Conservation (phyloP, 2,113 vertebrate genomes). For the Cisticola juncidis region DNA sequence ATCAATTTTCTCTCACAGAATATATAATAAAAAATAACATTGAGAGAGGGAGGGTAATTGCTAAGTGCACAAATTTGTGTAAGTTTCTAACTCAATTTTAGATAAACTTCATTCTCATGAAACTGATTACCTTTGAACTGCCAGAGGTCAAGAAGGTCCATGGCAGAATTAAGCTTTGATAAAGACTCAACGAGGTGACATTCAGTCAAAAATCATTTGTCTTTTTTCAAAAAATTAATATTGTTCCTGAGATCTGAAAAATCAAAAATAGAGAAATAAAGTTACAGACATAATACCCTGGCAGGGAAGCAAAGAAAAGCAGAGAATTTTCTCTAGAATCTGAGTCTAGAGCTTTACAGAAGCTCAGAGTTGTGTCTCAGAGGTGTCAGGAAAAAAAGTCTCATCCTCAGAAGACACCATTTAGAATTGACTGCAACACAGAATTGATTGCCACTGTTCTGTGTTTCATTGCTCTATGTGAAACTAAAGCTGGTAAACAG, state of each 20-base stretch:
- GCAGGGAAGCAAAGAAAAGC: neutral
- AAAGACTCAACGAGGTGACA: neutral
- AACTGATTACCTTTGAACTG: neutral
- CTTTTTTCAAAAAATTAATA: neutral
- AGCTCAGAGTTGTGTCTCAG: neutral
- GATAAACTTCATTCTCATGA: neutral
- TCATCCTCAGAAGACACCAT: neutral
- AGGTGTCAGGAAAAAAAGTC: fast-evolving
- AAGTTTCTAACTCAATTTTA: neutral
- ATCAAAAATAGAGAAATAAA: neutral
- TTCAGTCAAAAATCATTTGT: neutral
- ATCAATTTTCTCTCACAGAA: neutral
- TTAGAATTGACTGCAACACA: neutral
- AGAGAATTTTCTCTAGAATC: neutral
- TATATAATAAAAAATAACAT: neutral
- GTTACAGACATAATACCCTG: neutral
- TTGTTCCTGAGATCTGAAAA: neutral
- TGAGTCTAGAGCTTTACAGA: neutral
- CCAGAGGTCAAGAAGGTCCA: neutral
- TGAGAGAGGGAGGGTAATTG: neutral
- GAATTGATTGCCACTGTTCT: neutral
- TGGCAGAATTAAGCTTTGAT: neutral
- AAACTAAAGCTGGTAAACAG: neutral
- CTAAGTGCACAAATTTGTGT: neutral
- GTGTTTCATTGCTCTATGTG: neutral